Conservation (phyloP, 2,888 invertebrate genomes). For the Furcula furcula region DNA sequence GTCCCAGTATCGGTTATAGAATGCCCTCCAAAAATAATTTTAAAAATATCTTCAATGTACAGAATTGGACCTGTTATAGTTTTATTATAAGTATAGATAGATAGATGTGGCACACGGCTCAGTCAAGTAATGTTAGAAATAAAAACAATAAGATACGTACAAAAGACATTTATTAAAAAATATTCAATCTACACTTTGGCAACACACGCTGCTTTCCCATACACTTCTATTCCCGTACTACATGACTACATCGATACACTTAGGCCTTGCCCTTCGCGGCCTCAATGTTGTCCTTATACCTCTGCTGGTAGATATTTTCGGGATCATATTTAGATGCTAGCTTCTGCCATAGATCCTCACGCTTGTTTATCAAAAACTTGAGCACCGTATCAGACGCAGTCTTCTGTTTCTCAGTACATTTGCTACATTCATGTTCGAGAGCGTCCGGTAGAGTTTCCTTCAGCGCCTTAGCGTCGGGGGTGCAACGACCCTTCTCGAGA, state of each 20-base stretch:
- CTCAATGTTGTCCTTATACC: conserved; percentile 80
- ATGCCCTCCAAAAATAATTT: too few relatives aligned
- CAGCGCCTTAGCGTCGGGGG: conserved; percentile 84
- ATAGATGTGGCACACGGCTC: too few relatives aligned
- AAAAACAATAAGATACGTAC: too few relatives aligned
- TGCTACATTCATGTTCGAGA: conserved; percentile 84
- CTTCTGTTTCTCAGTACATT: conserved; percentile 85
- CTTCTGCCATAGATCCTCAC: conserved; percentile 85
- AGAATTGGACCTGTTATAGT: too few relatives aligned
- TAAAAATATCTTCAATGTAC: too few relatives aligned
- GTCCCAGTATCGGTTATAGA: too few relatives aligned
- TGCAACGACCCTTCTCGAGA: conserved; percentile 84
- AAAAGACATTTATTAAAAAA: too few relatives aligned
- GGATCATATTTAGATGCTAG: conserved; percentile 87
- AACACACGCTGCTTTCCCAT: not conserved
- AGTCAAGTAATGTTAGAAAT: too few relatives aligned
- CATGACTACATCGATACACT: not conserved
- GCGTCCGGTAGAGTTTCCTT: conserved; percentile 86
- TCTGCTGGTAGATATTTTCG: conserved; percentile 83
- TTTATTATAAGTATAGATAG: too few relatives aligned
- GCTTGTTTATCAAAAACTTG: conserved; percentile 85
- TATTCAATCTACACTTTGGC: not conserved
- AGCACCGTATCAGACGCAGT: conserved; percentile 84
- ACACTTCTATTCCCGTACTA: not conserved
- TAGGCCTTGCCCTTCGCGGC: conserved; percentile 35